Conservation (phyloP, 1,140 invertebrate genomes). For the Drosophila prosaltans region DNA sequence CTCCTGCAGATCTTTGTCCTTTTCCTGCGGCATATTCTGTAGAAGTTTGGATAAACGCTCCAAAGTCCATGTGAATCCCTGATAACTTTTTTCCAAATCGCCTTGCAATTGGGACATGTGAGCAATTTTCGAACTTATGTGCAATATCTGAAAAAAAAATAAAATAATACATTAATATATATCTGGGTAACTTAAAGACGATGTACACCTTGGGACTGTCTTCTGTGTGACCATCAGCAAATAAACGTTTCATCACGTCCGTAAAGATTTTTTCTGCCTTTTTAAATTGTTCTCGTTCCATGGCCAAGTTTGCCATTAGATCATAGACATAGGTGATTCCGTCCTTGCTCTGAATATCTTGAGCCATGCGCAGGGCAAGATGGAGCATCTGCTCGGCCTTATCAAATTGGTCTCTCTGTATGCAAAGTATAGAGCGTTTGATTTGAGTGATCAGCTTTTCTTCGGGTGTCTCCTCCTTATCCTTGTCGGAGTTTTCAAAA, state of each 20-base stretch:
- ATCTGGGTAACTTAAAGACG: neutral
- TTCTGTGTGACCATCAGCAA: slow-evolving; percentile 87
- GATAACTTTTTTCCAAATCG: slow-evolving; percentile 87
- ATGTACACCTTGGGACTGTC: slow-evolving; percentile 89
- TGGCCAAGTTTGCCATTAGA: slow-evolving; percentile 94
- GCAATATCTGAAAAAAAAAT: slow-evolving; percentile 55
- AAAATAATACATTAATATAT: neutral
- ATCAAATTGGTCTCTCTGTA: slow-evolving; percentile 89
- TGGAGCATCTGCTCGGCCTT: slow-evolving; percentile 94
- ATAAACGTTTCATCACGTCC: slow-evolving; percentile 90
- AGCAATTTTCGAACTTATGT: slow-evolving; percentile 87
- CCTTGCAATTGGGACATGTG: slow-evolving; percentile 86
- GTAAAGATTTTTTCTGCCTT: slow-evolving; percentile 94
- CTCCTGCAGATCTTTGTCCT: slow-evolving; percentile 72
- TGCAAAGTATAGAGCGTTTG: slow-evolving; percentile 89
- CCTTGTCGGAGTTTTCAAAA: slow-evolving; percentile 41
- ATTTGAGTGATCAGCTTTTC: slow-evolving; percentile 89
- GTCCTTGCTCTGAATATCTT: slow-evolving; percentile 89
- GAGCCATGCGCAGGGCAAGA: slow-evolving; percentile 91
- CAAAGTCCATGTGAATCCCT: slow-evolving; percentile 90
- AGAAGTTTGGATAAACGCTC: slow-evolving; percentile 85
- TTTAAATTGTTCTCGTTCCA: slow-evolving; percentile 88
- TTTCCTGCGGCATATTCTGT: slow-evolving; percentile 60
- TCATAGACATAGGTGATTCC: slow-evolving; percentile 95
- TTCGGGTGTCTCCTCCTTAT: slow-evolving; percentile 84